A percentile compares a stretch with the other conserved stretches of the same genome.
Evolutionary conservation across 1,140 invertebrate species (phyloP).

Genomic region (Drosophila punjabiensis): DNA sequence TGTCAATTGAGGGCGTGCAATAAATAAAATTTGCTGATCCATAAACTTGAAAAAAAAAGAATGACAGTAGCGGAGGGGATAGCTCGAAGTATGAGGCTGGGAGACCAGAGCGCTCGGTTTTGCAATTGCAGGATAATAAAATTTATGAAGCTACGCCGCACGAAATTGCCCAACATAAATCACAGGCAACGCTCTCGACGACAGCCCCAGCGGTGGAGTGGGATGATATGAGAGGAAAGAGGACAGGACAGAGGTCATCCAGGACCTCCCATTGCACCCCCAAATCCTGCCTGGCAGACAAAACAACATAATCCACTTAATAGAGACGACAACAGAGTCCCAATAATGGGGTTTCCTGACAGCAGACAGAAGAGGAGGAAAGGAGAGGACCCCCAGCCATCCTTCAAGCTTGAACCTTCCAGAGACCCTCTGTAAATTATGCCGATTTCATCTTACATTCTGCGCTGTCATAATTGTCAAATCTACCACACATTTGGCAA

Average conservation of each 20-base stretch:
- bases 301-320: slow-evolving; percentile 82
- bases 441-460: slow-evolving; percentile 73
- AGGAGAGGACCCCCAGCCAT: not conserved
- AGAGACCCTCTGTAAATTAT: slow-evolving; percentile 57
- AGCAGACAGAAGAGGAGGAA: slow-evolving; percentile 1
- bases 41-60: slow-evolving; percentile 60
- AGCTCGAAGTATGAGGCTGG: not conserved
- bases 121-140: slow-evolving; percentile 81
- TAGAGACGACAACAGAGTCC: slow-evolving; percentile 66
- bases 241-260: slow-evolving; percentile 49
- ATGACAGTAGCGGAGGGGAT: not conserved
- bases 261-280: slow-evolving; percentile 9
- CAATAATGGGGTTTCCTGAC: slow-evolving; percentile 60
- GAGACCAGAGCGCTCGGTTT: slow-evolving; percentile 34
- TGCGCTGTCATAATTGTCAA: slow-evolving; percentile 79
- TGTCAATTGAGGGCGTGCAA: slow-evolving; percentile 73
- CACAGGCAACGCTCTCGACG: slow-evolving; percentile 53
- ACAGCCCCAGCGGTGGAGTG: slow-evolving; percentile 17
- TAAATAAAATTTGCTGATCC: slow-evolving; percentile 80
- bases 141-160: slow-evolving; percentile 78
- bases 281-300: slow-evolving; percentile 31
- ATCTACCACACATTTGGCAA: slow-evolving; percentile 78
- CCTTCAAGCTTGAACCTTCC: slow-evolving; percentile 11
- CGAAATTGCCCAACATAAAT: slow-evolving; percentile 78
- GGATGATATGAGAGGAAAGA: slow-evolving; percentile 18